A percentile compares a stretch with the other conserved stretches of the same genome.
These are phyloP conservation scores for Orthonevra nobilis DNA, from an alignment of 2,888 invertebrate genomes.

Conservation along the genomic window DNA sequence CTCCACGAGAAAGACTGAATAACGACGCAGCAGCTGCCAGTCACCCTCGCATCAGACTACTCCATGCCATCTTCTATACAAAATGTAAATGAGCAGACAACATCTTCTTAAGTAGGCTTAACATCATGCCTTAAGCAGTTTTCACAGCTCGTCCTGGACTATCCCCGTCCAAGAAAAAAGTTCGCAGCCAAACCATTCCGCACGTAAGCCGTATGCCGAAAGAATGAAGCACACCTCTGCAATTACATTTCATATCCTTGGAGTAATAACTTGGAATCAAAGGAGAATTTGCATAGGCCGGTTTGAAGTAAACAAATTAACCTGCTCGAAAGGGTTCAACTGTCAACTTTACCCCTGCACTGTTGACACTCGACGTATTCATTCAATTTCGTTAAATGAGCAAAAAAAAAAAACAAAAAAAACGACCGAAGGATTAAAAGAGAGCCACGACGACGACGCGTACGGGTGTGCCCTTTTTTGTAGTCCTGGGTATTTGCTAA, in stretches of 20 bases:
- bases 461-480: conserved; percentile 7
- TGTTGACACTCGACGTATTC: conserved; percentile 63
- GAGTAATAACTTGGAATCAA: conserved; percentile 55
- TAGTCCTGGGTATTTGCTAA: conserved; percentile 40
- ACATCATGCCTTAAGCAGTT: conserved; percentile 64
- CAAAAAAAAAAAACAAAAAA: conserved; percentile 34
- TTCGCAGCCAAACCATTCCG: conserved; percentile 1
- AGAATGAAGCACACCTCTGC: conserved; percentile 21
- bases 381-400: conserved; percentile 56
- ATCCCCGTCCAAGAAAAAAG: conserved; percentile 56
- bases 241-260: conserved; percentile 63
- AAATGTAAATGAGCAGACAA: conserved; percentile 70
- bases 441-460: not conserved
- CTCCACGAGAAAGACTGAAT: conserved; percentile 1
- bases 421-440: conserved; percentile 12
- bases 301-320: conserved; percentile 58
- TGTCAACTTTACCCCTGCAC: conserved; percentile 51
- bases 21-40: conserved; percentile 20
- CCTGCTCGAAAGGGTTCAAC: conserved; percentile 38
- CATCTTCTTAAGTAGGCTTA: conserved; percentile 70
- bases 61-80: no score
- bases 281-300: conserved; percentile 60
- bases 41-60: conserved; percentile 24
- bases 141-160: conserved; percentile 52
- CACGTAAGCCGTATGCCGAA: not conserved